Evolutionary conservation across 2,113 vertebrate genomes (phyloP), one percentile per base, ranked within the genome.

Genomic region (Pionites leucogaster): DNA sequence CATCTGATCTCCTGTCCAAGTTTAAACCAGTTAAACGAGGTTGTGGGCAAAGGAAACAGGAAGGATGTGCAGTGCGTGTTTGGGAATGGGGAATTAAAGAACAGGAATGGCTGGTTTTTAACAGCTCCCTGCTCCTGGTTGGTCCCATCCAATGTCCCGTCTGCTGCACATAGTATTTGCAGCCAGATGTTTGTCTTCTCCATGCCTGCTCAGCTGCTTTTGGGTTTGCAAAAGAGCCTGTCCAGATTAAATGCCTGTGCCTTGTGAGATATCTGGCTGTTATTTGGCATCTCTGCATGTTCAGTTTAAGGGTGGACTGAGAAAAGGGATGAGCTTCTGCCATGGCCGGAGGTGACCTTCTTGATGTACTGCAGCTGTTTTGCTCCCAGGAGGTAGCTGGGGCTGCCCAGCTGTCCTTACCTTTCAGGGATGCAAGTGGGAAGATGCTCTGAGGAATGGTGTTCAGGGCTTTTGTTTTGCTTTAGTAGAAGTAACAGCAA

Each of bases 201-300:
- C 0, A 0, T 20, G 31, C 10, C 1, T 1, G 2, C 28, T 42
- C 49, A 47, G 1, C 20, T 7, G 23, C 7, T 60, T 63, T 0
- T 25, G 70, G 17, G 25, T 8, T 67, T 31, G 9, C 28, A 20
- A 6, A 46, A 64, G 67, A 71, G 5, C 14, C 19, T 29, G 57
- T 24, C 39, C 50, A 28, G 35, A 41, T n/a, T 35, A 25, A 37
- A 15, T 0, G 2, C 39, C 33, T 27, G 39, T 42, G 35, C 39
- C 27, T 50, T 44, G 33, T 35, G 4, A 28, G 64, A 5, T 41
- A 29, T 2, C 12, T 83, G 68, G 50, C 44, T 83, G 53, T 31
- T 72, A 2, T 47, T 62, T 82, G 59, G 11, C 27, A 11, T 29
- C 68, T 50, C 11, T 28, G 33, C 2, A 0, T 5, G 33, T 35